A percentile compares a stretch with the other conserved stretches of the same genome.
Evolutionary conservation across 2,888 invertebrate genomes (phyloP).

Genomic region (Alloscopus bannaensis): DNA sequence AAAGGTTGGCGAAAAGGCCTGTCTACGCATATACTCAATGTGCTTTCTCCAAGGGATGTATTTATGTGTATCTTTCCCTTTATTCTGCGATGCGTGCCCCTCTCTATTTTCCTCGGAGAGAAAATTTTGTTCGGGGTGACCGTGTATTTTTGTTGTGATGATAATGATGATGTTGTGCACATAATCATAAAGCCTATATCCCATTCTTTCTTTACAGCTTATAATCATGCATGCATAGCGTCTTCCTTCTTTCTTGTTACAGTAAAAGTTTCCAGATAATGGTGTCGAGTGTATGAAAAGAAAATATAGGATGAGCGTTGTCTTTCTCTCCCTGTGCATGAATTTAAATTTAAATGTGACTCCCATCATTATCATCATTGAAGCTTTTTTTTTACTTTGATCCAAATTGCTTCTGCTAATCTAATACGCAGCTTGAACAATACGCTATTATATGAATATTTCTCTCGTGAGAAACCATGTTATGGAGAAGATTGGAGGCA

Average conservation of each 20-base stretch:
- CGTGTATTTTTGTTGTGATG: no score
- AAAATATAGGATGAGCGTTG: conserved; percentile 24
- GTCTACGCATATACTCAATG: not conserved
- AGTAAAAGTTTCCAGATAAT: no score
- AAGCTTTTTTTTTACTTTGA: conserved; percentile 41
- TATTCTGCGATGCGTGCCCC: not conserved
- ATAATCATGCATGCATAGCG: no score
- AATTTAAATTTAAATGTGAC: conserved; percentile 43
- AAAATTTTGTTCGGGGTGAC: no score
- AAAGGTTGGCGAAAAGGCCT: conserved; percentile 15
- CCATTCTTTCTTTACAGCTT: no score
- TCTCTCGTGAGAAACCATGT: not conserved
- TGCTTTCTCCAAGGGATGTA: not conserved
- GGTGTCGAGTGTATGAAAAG: no score
- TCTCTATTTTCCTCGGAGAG: conserved; percentile 13
- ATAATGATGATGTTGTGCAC: no score
- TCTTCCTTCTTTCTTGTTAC: no score
- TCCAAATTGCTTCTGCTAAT: conserved; percentile 39
- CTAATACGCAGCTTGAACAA: conserved; percentile 19
- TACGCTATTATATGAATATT: not conserved
- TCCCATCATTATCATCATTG: conserved; percentile 29
- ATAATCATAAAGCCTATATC: no score
- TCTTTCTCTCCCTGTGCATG: conserved; percentile 32
- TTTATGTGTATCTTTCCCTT: not conserved
- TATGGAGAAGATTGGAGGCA: not conserved